Conservation (phyloP, 2,888 invertebrate species). For the Adelognathus sp. region DNA sequence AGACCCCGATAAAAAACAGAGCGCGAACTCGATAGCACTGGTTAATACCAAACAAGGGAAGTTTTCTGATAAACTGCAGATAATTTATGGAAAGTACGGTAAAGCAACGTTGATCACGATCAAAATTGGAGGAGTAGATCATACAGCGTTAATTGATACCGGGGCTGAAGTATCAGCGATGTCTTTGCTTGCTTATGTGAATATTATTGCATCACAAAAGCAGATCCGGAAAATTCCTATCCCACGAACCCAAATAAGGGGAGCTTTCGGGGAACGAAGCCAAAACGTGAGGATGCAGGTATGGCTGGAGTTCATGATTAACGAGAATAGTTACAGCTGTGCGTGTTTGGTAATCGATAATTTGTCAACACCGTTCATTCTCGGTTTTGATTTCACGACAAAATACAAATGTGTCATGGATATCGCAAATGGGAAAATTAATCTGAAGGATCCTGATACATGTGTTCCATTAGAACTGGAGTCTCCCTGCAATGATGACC, state of each 20-base stretch:
- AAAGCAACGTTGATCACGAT: background rate
- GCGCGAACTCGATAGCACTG: background rate
- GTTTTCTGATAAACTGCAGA: background rate
- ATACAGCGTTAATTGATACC: conserved; percentile 1
- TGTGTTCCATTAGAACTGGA: too few relatives aligned
- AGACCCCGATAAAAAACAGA: too few relatives aligned
- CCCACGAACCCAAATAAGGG: background rate
- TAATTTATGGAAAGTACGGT: background rate
- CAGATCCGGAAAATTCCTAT: background rate
- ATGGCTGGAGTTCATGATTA: too few relatives aligned
- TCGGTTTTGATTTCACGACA: too few relatives aligned
- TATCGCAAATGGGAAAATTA: too few relatives aligned
- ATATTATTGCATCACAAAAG: background rate
- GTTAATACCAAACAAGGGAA: background rate
- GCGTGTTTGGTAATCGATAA: too few relatives aligned
- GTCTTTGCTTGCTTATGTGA: background rate
- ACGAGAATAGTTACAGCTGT: too few relatives aligned
- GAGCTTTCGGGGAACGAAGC: too few relatives aligned
- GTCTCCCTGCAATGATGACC: too few relatives aligned
- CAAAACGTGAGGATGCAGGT: background rate
- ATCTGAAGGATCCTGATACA: too few relatives aligned
- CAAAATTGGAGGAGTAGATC: background rate
- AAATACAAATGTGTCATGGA: too few relatives aligned
- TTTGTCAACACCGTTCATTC: too few relatives aligned
- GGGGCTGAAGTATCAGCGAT: conserved; percentile 17